phyloP scores from a whole-genome alignment of 2,113 vertebrate genomes.

The Prochilodus magdalenae region DNA sequence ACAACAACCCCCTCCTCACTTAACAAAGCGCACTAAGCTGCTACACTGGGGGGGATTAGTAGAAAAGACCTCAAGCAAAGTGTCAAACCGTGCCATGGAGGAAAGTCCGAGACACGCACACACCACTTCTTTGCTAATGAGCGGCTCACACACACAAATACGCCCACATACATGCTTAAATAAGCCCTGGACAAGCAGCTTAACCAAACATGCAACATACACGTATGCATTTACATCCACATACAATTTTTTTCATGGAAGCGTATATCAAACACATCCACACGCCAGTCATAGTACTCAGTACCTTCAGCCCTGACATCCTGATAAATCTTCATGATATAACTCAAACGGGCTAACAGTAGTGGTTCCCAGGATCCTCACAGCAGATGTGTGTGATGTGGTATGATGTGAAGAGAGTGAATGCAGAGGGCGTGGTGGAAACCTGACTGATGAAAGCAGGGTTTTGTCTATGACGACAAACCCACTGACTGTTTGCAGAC shows the following conservation, averaged over 20 bases:
- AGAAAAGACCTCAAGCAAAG: conserved; percentile 12
- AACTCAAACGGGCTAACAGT: conserved; percentile 12
- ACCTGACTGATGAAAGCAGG: conserved; percentile 10
- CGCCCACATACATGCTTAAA: neutral
- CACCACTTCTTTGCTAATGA: neutral
- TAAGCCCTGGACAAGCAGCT: neutral
- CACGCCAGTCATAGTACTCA: neutral
- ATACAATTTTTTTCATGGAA: neutral
- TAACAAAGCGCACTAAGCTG: neutral
- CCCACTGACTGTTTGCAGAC: conserved; percentile 23
- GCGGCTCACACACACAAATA: neutral
- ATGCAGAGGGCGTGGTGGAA: neutral
- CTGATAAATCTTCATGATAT: conserved; percentile 27
- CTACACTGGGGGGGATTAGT: conserved; percentile 60
- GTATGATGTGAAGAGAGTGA: neutral
- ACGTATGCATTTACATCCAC: neutral
- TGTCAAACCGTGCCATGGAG: neutral
- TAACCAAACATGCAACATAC: neutral
- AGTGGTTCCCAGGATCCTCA: conserved; percentile 27
- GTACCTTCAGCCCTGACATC: conserved; percentile 34
- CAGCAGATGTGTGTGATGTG: conserved; percentile 9
- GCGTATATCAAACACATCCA: neutral
- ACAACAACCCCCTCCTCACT: neutral
- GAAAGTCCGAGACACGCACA: conserved; percentile 7
- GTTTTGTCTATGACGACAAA: neutral